Base-by-base conservation (phyloP, 2,888 invertebrate species). In the Nephrotoma flavescens region DNA sequence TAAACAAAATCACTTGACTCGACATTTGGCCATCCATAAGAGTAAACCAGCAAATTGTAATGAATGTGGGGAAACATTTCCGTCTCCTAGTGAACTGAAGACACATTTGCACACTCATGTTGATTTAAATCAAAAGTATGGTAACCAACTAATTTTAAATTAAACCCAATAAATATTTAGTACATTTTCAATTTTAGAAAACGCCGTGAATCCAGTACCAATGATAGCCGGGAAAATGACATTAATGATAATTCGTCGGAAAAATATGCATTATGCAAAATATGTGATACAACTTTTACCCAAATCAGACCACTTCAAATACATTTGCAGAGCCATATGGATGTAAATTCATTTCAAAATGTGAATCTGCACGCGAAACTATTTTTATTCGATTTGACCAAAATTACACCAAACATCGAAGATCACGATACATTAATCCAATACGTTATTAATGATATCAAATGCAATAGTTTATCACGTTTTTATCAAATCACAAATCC, bases 401-500 rank as follows among this genome's bases (percentile, higher is more conserved):
- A 87, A 83, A 86, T 87, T 7, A 41, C 41, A 52, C 52, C 52
- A 41, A 41, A 41, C 41, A 41, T 41, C 41, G 52, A 52, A 42
- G 57, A n/a, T n/a, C 42, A 86, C 11, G 52, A 86, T 4, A 41
- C 42, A 15, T 57, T 86, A 86, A 42, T 57, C 2, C 57, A 41
- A 52, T 86, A 86, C 42, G 87, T 88, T 9, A 86, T 87, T 9
- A 83, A 84, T n/a, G 57, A 86, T 7, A 84, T 87, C 12, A 57
- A 86, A 44, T 45, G 86, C 7, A 85, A 47, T 19, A 86, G 83
- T 31, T 42, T 87, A 1, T 31, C 45, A 0, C 88, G 89, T 19
- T 90, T 90, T 57, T 92, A 91, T 87, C 89, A 90, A 31, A 91
- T 91, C 2, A 88, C 89, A 15, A 90, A 90, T 83, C 89, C 87